These are phyloP conservation scores for Crotalus tigris DNA, from an alignment of 2,113 vertebrate species.

Conservation along the genomic window DNA sequence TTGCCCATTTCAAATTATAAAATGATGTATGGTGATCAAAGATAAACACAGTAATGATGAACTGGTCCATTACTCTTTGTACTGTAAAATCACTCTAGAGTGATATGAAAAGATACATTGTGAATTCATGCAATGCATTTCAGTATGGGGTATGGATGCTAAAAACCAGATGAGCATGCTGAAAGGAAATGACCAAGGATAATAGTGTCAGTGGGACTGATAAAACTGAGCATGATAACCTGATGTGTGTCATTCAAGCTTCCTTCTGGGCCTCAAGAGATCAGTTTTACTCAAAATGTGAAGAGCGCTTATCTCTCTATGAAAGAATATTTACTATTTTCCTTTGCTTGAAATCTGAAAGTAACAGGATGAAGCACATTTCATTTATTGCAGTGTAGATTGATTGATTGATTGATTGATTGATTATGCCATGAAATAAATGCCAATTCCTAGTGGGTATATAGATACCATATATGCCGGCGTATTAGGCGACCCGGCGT, in stretches of 20 bases:
- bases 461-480: not conserved
- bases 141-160: not conserved
- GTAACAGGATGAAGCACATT: not conserved
- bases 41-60: not conserved
- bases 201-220: not conserved
- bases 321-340: not conserved
- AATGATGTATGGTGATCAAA: not conserved
- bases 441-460: not conserved
- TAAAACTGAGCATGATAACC: not conserved
- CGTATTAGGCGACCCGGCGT: no score
- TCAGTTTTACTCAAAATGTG: not conserved
- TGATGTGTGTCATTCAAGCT: not conserved
- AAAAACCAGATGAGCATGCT: not conserved
- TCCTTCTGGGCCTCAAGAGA: not conserved
- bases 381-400: not conserved
- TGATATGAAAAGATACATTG: not conserved
- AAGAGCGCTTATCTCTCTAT: not conserved
- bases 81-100: not conserved
- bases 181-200: not conserved
- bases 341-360: not conserved
- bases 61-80: not conserved
- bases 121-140: not conserved
- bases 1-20: not conserved
- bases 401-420: not conserved
- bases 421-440: not conserved